Conservation (phyloP, 1,140 invertebrate genomes). For the Vollenhovia emeryi region DNA sequence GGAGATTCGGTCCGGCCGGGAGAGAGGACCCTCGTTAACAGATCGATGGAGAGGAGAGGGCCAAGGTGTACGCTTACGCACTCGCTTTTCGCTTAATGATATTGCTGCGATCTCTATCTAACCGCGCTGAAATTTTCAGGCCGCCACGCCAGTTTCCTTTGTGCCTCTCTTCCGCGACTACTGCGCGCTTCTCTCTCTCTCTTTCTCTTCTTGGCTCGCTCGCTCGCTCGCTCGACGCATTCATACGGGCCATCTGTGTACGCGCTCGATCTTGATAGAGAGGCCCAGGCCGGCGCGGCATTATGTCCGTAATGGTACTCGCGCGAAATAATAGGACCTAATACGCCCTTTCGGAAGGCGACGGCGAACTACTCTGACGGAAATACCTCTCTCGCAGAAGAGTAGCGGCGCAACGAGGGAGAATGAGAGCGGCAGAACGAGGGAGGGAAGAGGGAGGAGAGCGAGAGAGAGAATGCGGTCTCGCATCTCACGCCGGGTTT, state of each 20-base stretch:
- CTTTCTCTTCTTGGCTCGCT: constrained; percentile 7
- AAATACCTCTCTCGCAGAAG: constrained; percentile 44
- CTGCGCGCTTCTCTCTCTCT: background rate
- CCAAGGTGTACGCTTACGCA: constrained; percentile 1
- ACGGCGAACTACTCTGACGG: constrained; percentile 45
- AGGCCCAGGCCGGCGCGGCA: constrained; percentile 21
- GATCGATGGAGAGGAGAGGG: constrained; percentile 6
- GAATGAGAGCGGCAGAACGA: background rate
- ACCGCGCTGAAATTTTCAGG: constrained; percentile 45
- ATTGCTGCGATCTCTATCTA: constrained; percentile 46
- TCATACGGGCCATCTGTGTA: constrained; percentile 58
- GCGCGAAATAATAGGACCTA: constrained; percentile 60
- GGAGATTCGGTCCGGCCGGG: background rate
- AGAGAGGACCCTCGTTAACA: constrained; percentile 9
- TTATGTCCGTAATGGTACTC: constrained; percentile 57
- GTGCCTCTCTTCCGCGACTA: constrained; percentile 28
- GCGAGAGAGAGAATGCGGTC: background rate
- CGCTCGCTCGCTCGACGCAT: background rate
- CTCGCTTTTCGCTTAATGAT: constrained; percentile 30
- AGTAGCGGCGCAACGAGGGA: constrained; percentile 25
- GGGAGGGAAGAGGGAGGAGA: background rate
- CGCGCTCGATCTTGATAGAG: constrained; percentile 55
- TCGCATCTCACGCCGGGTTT: constrained; percentile 30
- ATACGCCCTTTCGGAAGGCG: constrained; percentile 48
- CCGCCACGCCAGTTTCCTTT: constrained; percentile 16